Conservation (phyloP, 2,888 invertebrate genomes). For the Beris chalybata region DNA sequence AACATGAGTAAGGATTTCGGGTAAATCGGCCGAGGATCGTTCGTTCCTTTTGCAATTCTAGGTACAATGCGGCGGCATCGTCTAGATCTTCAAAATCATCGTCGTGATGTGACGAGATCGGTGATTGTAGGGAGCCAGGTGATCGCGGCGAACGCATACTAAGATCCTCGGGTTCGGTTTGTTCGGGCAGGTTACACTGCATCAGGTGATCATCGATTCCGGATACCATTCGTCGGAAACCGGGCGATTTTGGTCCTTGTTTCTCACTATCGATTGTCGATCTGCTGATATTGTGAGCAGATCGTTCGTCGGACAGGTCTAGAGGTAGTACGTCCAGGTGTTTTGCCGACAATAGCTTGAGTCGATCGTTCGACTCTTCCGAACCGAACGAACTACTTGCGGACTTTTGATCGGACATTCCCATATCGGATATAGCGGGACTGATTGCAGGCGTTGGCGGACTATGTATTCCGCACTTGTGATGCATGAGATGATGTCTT, state of each 20-base stretch:
- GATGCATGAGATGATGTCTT: slow-evolving; percentile 83
- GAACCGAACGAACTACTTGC: slow-evolving; percentile 52
- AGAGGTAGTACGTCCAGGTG: slow-evolving; percentile 56
- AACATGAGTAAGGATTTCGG: slow-evolving; percentile 22
- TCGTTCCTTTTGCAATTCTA: slow-evolving; percentile 51
- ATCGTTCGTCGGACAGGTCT: slow-evolving; percentile 56
- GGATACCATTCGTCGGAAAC: slow-evolving; percentile 59
- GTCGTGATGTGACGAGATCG: slow-evolving; percentile 57
- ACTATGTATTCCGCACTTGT: slow-evolving; percentile 69
- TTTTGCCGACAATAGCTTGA: slow-evolving; percentile 40
- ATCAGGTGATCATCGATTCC: slow-evolving; percentile 50
- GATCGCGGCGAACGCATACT: slow-evolving; percentile 65
- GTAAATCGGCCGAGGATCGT: slow-evolving; percentile 1
- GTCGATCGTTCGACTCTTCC: slow-evolving; percentile 47
- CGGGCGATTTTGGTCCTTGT: slow-evolving; percentile 57
- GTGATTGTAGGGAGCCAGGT: slow-evolving; percentile 53
- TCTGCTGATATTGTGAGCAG: slow-evolving; percentile 49
- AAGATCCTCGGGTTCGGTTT: slow-evolving; percentile 90
- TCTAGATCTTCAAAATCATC: slow-evolving; percentile 61
- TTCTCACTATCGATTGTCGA: slow-evolving; percentile 48
- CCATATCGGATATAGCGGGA: slow-evolving; percentile 41
- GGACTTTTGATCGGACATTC: slow-evolving; percentile 50
- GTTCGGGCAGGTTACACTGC: slow-evolving; percentile 65
- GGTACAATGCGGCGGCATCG: slow-evolving; percentile 60
- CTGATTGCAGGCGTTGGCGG: slow-evolving; percentile 52